Conservation (phyloP, 2,113 vertebrate genomes). For the Microcebus lehilahytsara region DNA sequence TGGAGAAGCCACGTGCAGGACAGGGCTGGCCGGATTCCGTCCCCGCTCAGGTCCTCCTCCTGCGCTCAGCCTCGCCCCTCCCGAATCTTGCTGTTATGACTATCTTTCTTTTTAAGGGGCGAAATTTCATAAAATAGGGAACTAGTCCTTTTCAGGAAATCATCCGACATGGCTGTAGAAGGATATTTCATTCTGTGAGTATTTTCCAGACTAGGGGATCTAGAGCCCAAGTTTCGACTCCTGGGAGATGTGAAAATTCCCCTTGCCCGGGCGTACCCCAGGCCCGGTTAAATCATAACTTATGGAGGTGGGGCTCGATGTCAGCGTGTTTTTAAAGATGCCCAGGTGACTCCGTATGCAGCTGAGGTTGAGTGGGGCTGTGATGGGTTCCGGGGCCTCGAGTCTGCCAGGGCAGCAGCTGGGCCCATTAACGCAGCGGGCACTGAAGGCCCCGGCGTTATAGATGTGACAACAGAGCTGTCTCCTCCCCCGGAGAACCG, state of each 20-base stretch:
- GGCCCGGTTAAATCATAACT: neutral
- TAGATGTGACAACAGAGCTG: fast-evolving
- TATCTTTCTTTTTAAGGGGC: neutral
- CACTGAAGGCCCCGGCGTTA: fast-evolving
- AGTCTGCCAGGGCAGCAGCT: too few species aligned
- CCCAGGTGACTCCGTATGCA: neutral
- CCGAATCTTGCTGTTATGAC: neutral
- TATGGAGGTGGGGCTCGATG: fast-evolving
- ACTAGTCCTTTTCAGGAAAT: neutral
- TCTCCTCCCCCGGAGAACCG: fast-evolving
- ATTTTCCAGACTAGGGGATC: neutral
- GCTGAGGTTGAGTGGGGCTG: neutral
- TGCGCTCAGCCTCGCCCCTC: too few species aligned
- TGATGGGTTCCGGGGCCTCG: fast-evolving
- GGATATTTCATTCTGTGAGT: neutral
- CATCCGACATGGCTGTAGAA: neutral
- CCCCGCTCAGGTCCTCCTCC: too few species aligned
- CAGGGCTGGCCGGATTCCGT: too few species aligned
- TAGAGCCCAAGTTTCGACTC: neutral
- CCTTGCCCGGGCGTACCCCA: neutral
- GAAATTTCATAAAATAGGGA: neutral
- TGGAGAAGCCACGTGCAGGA: fast-evolving
- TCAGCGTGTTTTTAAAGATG: neutral
- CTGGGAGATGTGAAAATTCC: neutral
- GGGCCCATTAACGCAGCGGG: fast-evolving